Evolutionary conservation across 2,797 vertebrate genomes (phyloP).

Genomic region (Liasis olivaceus): DNA sequence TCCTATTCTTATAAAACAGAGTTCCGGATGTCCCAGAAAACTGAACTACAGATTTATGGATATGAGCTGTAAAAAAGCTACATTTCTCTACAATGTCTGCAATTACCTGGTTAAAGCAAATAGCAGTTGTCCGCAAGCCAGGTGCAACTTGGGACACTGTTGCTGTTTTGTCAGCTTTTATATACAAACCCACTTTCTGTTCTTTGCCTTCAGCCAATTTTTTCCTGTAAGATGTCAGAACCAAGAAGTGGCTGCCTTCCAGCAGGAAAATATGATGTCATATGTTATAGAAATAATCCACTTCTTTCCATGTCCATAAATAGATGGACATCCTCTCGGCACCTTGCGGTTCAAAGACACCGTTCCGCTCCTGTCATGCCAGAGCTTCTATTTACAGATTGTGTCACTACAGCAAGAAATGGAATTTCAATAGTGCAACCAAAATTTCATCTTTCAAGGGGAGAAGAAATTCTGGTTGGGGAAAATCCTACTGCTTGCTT

Average conservation of each 20-base stretch:
- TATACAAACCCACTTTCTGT: conserved; percentile 8
- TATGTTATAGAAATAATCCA: conserved; percentile 4
- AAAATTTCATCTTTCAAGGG: background rate
- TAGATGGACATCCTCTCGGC: conserved; percentile 21
- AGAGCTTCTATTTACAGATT: background rate
- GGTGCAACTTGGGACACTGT: background rate
- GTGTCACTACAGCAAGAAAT: conserved; percentile 7
- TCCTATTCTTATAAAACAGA: background rate
- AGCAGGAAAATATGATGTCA: conserved; percentile 35
- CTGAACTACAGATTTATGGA: background rate
- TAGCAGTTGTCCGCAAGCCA: background rate
- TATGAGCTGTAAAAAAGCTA: conserved; percentile 11
- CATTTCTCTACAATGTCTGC: background rate
- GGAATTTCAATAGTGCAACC: background rate
- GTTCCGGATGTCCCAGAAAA: conserved; percentile 8
- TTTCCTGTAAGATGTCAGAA: background rate
- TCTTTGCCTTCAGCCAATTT: background rate
- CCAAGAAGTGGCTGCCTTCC: background rate
- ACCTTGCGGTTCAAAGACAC: conserved; percentile 11
- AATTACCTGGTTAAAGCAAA: conserved; percentile 33
- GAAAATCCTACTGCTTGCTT: background rate
- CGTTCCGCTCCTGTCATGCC: background rate
- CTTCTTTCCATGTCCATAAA: conserved; percentile 8
- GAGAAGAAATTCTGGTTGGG: background rate
- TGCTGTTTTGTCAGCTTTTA: background rate